Conservation (phyloP, 2,888 invertebrate species). For the Thera britannica region DNA sequence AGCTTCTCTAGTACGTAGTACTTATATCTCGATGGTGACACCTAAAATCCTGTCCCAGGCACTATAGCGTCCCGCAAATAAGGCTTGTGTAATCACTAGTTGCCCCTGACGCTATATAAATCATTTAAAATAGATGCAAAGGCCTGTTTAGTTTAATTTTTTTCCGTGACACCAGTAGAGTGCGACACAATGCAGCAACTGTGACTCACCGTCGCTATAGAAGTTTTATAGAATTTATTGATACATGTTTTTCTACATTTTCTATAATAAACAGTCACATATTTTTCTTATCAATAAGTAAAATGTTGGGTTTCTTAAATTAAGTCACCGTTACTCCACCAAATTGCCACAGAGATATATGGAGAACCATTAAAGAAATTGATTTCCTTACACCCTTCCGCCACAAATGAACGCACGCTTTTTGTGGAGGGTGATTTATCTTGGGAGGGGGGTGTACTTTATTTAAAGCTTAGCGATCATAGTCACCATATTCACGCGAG, state of each 20-base stretch:
- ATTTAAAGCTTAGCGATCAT: conserved; percentile 7
- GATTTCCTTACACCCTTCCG: conserved; percentile 43
- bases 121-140: no score
- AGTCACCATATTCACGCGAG: not conserved
- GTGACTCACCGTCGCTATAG: no score
- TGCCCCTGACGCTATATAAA: no score
- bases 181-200: no score
- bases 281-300: conserved; percentile 10
- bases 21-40: no score
- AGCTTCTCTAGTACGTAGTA: no score
- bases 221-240: no score
- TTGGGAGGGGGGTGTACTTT: conserved; percentile 10
- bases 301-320: conserved; percentile 31
- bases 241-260: not conserved
- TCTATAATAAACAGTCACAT: not conserved
- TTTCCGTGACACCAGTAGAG: no score
- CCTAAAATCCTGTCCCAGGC: no score
- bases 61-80: no score
- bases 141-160: no score
- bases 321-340: conserved; percentile 30
- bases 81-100: no score
- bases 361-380: conserved; percentile 39
- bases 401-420: conserved; percentile 38
- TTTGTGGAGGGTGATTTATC: conserved; percentile 27
- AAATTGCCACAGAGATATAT: conserved; percentile 38